Conservation (phyloP, 2,888 invertebrate genomes). For the Hyposoter dolosus region DNA sequence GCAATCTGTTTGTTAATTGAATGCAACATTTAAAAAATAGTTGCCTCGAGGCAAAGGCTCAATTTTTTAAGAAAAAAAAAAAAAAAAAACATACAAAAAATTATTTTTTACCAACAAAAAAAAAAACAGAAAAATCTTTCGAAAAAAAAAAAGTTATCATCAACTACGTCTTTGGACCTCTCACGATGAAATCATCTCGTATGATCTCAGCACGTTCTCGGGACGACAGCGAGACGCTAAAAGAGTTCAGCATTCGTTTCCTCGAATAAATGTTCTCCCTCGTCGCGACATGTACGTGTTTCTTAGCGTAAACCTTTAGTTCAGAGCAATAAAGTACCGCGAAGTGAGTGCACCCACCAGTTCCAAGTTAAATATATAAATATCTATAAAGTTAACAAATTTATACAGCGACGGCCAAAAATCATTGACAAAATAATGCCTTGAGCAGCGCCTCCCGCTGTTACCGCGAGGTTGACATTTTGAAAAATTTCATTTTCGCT, state of each 20-base stretch:
- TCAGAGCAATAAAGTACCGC: slow-evolving; percentile 37
- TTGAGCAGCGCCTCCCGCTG: too few relatives aligned
- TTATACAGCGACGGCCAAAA: neutral
- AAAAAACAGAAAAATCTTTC: neutral
- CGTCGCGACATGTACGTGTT: slow-evolving; percentile 61
- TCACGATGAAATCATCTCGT: slow-evolving; percentile 63
- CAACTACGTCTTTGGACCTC: slow-evolving; percentile 31
- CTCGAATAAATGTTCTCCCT: slow-evolving; percentile 49
- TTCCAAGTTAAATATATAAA: neutral
- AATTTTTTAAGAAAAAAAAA: neutral
- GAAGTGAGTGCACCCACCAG: slow-evolving; percentile 46
- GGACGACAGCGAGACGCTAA: slow-evolving; percentile 50
- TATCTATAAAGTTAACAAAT: neutral
- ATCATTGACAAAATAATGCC: neutral
- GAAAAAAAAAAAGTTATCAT: slow-evolving; percentile 49
- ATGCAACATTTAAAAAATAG: too few relatives aligned
- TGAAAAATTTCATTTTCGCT: too few relatives aligned
- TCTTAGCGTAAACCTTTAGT: slow-evolving; percentile 62
- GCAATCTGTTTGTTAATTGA: too few relatives aligned
- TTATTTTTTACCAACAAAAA: too few relatives aligned
- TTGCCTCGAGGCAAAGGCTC: neutral
- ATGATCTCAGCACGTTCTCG: slow-evolving; percentile 67
- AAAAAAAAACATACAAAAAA: neutral
- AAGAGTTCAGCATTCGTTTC: slow-evolving; percentile 57
- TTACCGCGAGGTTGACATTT: too few relatives aligned